phyloP scores from a whole-genome alignment of 2,113 vertebrate genomes.

The Lipophrys pholis region DNA sequence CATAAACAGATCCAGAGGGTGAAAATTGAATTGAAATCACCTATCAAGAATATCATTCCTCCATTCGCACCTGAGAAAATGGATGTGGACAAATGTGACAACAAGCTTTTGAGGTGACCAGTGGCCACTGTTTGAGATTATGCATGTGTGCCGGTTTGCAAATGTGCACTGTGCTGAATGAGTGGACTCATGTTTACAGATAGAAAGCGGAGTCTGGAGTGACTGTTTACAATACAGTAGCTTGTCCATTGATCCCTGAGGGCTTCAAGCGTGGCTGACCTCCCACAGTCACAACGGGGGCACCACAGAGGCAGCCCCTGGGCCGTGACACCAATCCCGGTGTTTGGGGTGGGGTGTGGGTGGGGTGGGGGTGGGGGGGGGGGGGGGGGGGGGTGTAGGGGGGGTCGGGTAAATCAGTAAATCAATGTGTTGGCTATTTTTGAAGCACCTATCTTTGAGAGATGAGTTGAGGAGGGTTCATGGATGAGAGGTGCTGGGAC shows the following conservation, averaged over 20 bases:
- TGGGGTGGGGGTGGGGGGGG: background rate
- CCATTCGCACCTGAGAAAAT: slow-evolving; percentile 86
- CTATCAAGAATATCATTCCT: slow-evolving; percentile 91
- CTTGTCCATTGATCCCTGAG: slow-evolving; percentile 83
- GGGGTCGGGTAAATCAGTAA: slow-evolving; percentile 74
- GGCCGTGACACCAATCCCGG: slow-evolving; percentile 68
- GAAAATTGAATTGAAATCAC: slow-evolving; percentile 99
- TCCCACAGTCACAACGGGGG: slow-evolving; percentile 77
- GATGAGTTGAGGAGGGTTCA: slow-evolving; percentile 67
- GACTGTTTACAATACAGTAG: slow-evolving; percentile 63
- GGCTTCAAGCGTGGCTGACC: slow-evolving; percentile 83
- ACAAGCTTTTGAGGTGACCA: slow-evolving; percentile 71
- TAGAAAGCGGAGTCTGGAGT: slow-evolving; percentile 50
- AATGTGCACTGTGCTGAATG: slow-evolving; percentile 21
- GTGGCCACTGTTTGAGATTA: slow-evolving; percentile 52
- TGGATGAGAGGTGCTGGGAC: slow-evolving; percentile 63
- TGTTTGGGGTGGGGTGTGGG: background rate
- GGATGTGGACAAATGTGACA: slow-evolving; percentile 54
- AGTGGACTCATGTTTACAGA: slow-evolving; percentile 62
- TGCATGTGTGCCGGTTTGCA: slow-evolving; percentile 12
- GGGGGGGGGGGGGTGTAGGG: background rate
- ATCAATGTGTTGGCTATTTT: slow-evolving; percentile 88
- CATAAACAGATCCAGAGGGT: slow-evolving; percentile 92
- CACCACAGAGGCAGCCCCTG: slow-evolving; percentile 61
- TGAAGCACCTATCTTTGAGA: slow-evolving; percentile 85